Conservation (phyloP, 2,888 invertebrate species). For the Amiota minor region DNA sequence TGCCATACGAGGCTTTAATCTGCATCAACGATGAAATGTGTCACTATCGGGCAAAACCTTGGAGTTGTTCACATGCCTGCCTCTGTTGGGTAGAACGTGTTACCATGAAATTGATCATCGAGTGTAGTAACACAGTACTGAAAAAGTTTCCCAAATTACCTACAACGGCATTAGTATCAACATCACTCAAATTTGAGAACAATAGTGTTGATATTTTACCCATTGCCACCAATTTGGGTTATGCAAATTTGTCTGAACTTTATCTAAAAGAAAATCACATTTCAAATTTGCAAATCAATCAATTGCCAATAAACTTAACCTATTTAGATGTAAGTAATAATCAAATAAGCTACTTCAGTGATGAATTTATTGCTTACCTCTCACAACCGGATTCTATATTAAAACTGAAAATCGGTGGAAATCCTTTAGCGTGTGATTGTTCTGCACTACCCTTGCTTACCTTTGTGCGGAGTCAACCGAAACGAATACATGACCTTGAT, state of each 20-base stretch:
- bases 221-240: slow-evolving; percentile 63
- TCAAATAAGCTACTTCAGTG: slow-evolving; percentile 74
- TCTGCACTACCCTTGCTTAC: slow-evolving; percentile 76
- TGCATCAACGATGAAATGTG: slow-evolving; percentile 68
- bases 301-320: slow-evolving; percentile 73
- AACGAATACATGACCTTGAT: slow-evolving; percentile 55
- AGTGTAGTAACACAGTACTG: slow-evolving; percentile 75
- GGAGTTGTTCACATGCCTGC: slow-evolving; percentile 75
- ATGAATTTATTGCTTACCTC: slow-evolving; percentile 70
- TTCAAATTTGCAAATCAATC: slow-evolving; percentile 61
- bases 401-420: slow-evolving; percentile 76
- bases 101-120: slow-evolving; percentile 70
- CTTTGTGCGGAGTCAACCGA: slow-evolving; percentile 74
- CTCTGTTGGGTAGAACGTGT: slow-evolving; percentile 73
- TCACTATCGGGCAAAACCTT: slow-evolving; percentile 74
- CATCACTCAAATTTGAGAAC: slow-evolving; percentile 72
- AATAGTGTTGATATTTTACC: slow-evolving; percentile 71
- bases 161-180: slow-evolving; percentile 47
- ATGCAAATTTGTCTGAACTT: slow-evolving; percentile 74
- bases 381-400: slow-evolving; percentile 73
- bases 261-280: slow-evolving; percentile 75
- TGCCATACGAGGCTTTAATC: slow-evolving; percentile 48
- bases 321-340: slow-evolving; percentile 77
- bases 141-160: slow-evolving; percentile 71
- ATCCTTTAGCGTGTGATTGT: slow-evolving; percentile 81